Evolutionary conservation across 2,888 invertebrate genomes (phyloP), one percentile per base, ranked within the genome.

Genomic region (Conchocele bisecta): DNA sequence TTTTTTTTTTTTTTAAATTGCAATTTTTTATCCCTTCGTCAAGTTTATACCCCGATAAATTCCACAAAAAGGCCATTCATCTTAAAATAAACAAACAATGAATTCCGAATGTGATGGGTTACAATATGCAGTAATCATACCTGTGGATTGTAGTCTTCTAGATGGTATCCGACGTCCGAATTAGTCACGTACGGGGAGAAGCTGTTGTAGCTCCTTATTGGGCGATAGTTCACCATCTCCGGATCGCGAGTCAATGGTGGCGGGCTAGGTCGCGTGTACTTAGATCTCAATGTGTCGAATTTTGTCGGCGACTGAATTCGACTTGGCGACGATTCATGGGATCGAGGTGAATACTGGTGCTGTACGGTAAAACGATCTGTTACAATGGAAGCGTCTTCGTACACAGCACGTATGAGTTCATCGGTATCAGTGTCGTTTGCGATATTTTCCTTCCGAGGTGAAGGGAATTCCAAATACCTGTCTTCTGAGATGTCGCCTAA

Each of bases 301-400:
- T 73, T 67, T 28, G 50, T 57, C 13, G 63, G 41, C n/a, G 57
- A 39, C 7, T 39, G 20, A 3, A 31, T 15, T 9, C 22, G 17
- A 28, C 20, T 24, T 15, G 65, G 65, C 0, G 51, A 56, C 22
- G 54, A 33, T 2, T 56, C 37, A 26, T 42, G 48, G 0, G 33
- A 54, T 26, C 13, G 35, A 22, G 46, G 28, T 9, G 48, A 37
- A n/a, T n/a, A n/a, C 31, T 35, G 26, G 37, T 20, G 65, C 4
- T 65, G 65, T 42, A 70, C 83, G 0, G 74, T 68, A 39, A 82
- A 83, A 53, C 82, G 81, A 60, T 86, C 84, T 70, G 83, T 83
- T 4, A 85, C 74, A 20, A 80, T 71, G 4, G 86, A 83, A 3
- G 60, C 74, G 7, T 79, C 73, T 22, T 78, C 83, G 31, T 70